A percentile compares a stretch with the other conserved stretches of the same genome.
These are phyloP conservation scores for Branchipolynoe longqiensis DNA, from an alignment of 2,888 invertebrate genomes.

Conservation along the genomic window DNA sequence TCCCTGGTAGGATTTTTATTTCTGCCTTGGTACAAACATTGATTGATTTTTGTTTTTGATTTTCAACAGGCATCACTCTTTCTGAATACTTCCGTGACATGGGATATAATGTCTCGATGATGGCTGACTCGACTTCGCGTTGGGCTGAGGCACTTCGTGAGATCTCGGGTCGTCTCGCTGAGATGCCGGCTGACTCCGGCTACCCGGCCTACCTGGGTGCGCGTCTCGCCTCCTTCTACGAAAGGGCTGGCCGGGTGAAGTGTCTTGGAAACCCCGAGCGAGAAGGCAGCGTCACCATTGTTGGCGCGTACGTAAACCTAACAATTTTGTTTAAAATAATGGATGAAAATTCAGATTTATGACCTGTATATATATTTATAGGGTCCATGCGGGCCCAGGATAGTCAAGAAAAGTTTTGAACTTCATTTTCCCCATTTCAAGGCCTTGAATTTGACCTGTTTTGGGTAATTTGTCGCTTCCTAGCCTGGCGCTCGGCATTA, in stretches of 20 bases:
- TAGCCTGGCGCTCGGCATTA: no score
- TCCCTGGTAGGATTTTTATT: no score
- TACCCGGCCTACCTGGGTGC: slow-evolving; percentile 99
- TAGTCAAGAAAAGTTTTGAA: no score
- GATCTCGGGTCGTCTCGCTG: slow-evolving; percentile 99
- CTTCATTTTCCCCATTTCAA: no score
- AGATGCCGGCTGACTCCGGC: slow-evolving; percentile 98
- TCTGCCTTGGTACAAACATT: no score
- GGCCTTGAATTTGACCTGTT: no score
- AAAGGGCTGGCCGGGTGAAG: slow-evolving; percentile 98
- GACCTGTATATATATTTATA: no score
- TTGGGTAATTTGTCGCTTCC: no score
- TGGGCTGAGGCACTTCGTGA: slow-evolving; percentile 99
- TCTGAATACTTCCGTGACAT: slow-evolving; percentile 98
- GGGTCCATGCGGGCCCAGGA: no score
- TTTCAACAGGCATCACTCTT: slow-evolving; percentile 97
- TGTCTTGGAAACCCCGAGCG: slow-evolving; percentile 98
- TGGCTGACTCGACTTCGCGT: slow-evolving; percentile 99
- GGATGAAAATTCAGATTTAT: no score
- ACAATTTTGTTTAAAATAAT: background rate
- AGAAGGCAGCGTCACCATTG: slow-evolving; percentile 99
- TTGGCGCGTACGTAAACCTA: slow-evolving; percentile 88
- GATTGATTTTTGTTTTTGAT: no score
- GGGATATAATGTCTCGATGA: slow-evolving; percentile 99
- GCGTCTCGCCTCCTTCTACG: slow-evolving; percentile 99